A percentile compares a stretch with the other conserved stretches of the same genome.
Conservation (phyloP, 2,888 invertebrate species). For the Spodoptera littoralis region DNA sequence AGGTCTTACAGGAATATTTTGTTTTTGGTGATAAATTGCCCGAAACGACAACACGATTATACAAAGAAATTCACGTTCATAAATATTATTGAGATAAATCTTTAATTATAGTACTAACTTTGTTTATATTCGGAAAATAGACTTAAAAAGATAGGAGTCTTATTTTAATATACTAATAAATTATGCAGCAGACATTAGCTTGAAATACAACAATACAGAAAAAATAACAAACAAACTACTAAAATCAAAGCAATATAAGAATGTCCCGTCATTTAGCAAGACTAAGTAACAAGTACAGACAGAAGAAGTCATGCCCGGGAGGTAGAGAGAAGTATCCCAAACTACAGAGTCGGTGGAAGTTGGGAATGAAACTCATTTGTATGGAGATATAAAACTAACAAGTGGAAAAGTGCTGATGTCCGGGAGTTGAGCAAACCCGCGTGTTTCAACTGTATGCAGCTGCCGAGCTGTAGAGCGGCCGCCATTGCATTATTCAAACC, state of each 20-base stretch:
- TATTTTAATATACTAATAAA: conserved; percentile 2
- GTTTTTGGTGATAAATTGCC: conserved; percentile 31
- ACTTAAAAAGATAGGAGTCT: conserved; percentile 9
- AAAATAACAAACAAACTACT: conserved; percentile 1
- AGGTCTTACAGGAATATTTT: conserved; percentile 33
- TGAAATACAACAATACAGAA: conserved; percentile 11
- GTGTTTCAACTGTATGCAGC: conserved; percentile 21
- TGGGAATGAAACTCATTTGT: conserved; percentile 29
- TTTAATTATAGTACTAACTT: background rate
- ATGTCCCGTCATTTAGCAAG: too few relatives aligned
- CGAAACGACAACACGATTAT: background rate
- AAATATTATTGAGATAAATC: conserved; percentile 5
- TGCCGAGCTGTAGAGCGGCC: conserved; percentile 8
- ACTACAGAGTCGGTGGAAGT: conserved; percentile 19
- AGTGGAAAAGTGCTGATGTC: conserved; percentile 26
- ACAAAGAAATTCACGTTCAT: background rate
- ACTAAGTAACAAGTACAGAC: conserved; percentile 6
- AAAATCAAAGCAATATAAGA: background rate
- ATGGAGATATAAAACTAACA: conserved; percentile 50
- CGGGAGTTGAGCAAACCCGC: conserved; percentile 16
- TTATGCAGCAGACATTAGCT: background rate
- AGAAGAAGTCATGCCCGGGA: conserved; percentile 6
- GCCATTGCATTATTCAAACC: conserved; percentile 32
- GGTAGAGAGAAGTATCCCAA: conserved; percentile 7
- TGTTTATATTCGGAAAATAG: conserved; percentile 5